These are phyloP conservation scores for Intellagama lesueurii DNA, from an alignment of 2,797 vertebrate genomes.

Conservation along the genomic window DNA sequence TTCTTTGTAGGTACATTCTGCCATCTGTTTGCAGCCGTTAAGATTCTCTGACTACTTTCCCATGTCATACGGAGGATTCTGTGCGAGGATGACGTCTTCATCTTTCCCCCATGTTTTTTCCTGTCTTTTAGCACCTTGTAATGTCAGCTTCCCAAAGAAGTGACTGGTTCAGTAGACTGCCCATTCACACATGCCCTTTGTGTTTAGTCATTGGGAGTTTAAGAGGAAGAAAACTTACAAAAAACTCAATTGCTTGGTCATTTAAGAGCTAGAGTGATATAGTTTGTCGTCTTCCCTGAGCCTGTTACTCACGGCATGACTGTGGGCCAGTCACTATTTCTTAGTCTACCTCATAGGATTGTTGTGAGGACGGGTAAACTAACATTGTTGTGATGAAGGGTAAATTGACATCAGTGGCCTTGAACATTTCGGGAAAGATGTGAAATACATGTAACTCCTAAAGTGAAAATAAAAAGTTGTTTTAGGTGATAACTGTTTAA, in stretches of 20 bases:
- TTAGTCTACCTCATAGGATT: too few species aligned
- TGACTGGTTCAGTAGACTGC: background rate
- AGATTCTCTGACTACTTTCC: slow-evolving; percentile 42
- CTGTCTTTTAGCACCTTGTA: background rate
- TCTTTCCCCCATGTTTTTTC: slow-evolving; percentile 38
- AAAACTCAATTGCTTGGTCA: background rate
- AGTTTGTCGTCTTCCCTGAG: too few species aligned
- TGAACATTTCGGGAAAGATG: too few species aligned
- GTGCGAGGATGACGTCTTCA: slow-evolving; percentile 45
- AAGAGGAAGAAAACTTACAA: background rate
- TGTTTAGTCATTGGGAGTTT: background rate
- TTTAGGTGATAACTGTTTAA: background rate
- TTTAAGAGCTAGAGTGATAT: background rate
- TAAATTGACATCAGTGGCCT: too few species aligned
- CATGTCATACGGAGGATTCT: slow-evolving; percentile 38
- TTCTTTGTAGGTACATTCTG: slow-evolving; percentile 49
- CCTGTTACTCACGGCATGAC: too few species aligned
- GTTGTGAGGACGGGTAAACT: too few species aligned
- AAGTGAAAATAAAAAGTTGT: background rate
- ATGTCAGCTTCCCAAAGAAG: background rate
- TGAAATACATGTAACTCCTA: background rate
- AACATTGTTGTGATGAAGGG: too few species aligned
- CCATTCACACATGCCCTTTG: background rate
- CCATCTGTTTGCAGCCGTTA: slow-evolving; percentile 47
- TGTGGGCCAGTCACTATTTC: too few species aligned